Conservation (phyloP, 2,888 invertebrate genomes). For the Andrena chrysosceles region DNA sequence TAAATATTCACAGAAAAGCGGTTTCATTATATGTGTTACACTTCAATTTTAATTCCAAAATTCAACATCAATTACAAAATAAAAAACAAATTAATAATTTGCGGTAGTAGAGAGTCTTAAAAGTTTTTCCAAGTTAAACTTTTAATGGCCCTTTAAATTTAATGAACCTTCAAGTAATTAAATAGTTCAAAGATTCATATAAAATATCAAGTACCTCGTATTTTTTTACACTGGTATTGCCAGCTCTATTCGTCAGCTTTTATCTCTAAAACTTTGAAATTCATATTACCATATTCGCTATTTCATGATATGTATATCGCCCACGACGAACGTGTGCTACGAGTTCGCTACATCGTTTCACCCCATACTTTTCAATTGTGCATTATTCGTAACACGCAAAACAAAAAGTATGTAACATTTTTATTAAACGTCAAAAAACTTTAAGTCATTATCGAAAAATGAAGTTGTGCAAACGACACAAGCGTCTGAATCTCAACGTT, state of each 20-base stretch:
- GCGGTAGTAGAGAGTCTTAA: not conserved
- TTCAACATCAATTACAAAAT: not conserved
- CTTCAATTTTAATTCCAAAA: no score
- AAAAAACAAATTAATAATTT: not conserved
- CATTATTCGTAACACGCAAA: not conserved
- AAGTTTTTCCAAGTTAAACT: not conserved
- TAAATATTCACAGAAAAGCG: no score
- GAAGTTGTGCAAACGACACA: not conserved
- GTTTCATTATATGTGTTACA: no score
- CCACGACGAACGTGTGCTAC: not conserved
- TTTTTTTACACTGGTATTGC: not conserved
- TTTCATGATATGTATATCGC: not conserved
- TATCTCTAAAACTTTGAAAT: not conserved
- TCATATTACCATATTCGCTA: not conserved
- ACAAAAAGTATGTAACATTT: not conserved
- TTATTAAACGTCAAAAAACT: not conserved
- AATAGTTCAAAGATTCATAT: not conserved
- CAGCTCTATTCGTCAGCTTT: not conserved
- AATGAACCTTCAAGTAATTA: not conserved
- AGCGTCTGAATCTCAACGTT: not conserved
- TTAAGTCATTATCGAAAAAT: no score
- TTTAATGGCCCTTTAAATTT: conserved; percentile 6
- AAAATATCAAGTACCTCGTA: conserved; percentile 3
- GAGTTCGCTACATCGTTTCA: not conserved
- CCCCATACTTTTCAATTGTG: not conserved